A percentile compares a stretch with the other conserved stretches of the same genome.
phyloP scores from a whole-genome alignment of 2,113 vertebrate species.

The Barbus barbus region DNA sequence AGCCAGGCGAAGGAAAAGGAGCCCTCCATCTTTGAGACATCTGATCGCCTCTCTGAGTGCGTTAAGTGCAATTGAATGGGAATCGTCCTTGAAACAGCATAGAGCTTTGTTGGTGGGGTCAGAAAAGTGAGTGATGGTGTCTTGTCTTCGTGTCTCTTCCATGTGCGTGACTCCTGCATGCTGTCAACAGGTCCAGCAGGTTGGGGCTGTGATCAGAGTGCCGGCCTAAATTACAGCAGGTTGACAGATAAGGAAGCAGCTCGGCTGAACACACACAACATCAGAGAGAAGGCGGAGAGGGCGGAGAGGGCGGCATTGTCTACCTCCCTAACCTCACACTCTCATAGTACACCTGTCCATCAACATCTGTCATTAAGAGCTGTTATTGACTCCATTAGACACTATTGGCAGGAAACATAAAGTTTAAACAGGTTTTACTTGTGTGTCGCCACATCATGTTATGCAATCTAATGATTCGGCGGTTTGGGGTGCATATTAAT shows the following conservation, averaged over 20 bases:
- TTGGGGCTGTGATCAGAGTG: constrained; percentile 47
- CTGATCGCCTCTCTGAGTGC: constrained; percentile 6
- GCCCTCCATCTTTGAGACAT: constrained; percentile 62
- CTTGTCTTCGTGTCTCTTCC: constrained; percentile 2
- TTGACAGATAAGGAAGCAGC: constrained; percentile 52
- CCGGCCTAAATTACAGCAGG: constrained; percentile 42
- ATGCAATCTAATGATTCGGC: neutral
- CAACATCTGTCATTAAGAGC: constrained; percentile 37
- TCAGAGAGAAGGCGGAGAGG: constrained; percentile 39
- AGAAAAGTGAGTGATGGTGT: constrained; percentile 31
- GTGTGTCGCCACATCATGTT: neutral
- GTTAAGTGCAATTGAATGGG: constrained; percentile 33
- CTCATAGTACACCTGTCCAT: constrained; percentile 30
- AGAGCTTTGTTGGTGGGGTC: constrained; percentile 14
- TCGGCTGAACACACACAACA: constrained; percentile 30
- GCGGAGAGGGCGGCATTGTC: constrained; percentile 14
- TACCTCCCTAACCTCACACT: constrained; percentile 20
- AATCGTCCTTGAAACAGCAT: constrained; percentile 17
- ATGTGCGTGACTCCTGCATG: constrained; percentile 22
- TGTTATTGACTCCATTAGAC: constrained; percentile 18
- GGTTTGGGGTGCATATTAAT: neutral
- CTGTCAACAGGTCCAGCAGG: constrained; percentile 49
- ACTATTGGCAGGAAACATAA: constrained; percentile 13
- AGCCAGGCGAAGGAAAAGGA: constrained; percentile 83
- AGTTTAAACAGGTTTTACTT: constrained; percentile 27